Evolutionary conservation across 2,113 vertebrate species (phyloP), one percentile per base, ranked within the genome.

Genomic region (Nestor notabilis): DNA sequence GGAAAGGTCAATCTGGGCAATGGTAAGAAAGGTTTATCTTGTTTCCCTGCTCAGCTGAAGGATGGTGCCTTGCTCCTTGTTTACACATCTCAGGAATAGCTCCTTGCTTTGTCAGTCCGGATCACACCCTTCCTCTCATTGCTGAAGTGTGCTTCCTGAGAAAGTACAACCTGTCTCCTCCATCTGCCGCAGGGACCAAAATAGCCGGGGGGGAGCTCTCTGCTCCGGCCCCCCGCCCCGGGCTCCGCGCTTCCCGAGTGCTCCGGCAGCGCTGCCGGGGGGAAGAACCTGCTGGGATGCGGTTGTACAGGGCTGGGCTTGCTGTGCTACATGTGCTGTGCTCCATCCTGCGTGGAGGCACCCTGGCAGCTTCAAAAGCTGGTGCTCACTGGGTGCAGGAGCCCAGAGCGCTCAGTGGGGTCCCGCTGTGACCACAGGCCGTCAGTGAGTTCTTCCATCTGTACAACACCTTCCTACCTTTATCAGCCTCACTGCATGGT

Each of bases 101-200:
- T 85, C 86, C 64, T 13, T 28, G 84, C 81, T 72, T 47, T 44
- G 21, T 37, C 17, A 56, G 70, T 20, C 64, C 44, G 65, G 85
- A 33, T 91, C 86, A 39, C 92, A 39, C 95, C 94, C 94, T 91
- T 87, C 92, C 85, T 85, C 31, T 25, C 60, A 8, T 41, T 89
- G 89, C 81, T 3, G 5, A 33, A 50, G 39, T 10, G 61, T 2
- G 17, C 39, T 97, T 94, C 91, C 93, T 86, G 87, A 33, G 41
- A 94, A 93, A 92, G 90, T 37, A 95, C 91, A 91, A 87, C 87
- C 64, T 52, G 85, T 87, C 94, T 89, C 53, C 65, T 93, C 77
- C 80, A 50, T 91, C 68, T 65, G 55, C 66, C 0, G 0, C 80
- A 12, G 39, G 0, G 4, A 72, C n/a, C 18, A n/a, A 29, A 94